Percentiles rank a stretch among this genome's conserved stretches.
phyloP scores from a whole-genome alignment of 2,113 vertebrate species.

The Ophthalmolycus amberensis region DNA sequence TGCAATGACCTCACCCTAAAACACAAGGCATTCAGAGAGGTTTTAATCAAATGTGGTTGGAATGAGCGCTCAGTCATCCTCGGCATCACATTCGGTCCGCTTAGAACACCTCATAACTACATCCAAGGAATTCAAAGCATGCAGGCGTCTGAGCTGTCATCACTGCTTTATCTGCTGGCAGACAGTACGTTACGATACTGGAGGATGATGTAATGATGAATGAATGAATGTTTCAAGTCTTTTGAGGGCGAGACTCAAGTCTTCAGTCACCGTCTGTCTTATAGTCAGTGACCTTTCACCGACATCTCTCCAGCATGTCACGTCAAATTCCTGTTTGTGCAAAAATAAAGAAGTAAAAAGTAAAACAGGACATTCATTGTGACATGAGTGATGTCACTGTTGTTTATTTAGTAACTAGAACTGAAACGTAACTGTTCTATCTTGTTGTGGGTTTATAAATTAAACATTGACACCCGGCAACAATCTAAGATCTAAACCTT shows the following conservation, averaged over 20 bases:
- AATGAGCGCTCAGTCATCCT: not conserved
- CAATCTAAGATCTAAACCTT: not conserved
- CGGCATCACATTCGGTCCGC: not conserved
- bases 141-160: not conserved
- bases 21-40: constrained; percentile 3
- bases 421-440: not conserved
- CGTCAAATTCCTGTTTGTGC: not conserved
- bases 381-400: not conserved
- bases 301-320: not conserved
- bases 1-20: constrained; percentile 41
- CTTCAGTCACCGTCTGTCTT: not conserved
- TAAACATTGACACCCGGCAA: not conserved
- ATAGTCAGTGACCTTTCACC: constrained; percentile 4
- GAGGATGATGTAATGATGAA: not conserved
- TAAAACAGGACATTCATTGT: not conserved
- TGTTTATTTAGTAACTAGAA: constrained; percentile 12
- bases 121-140: not conserved
- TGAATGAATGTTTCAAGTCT: not conserved
- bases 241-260: not conserved
- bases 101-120: not conserved
- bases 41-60: constrained; percentile 8
- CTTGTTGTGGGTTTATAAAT: not conserved
- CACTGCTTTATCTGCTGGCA: not conserved
- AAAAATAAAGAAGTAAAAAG: not conserved
- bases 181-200: not conserved